These are phyloP conservation scores for Coptotermes formosanus DNA, from an alignment of 1,140 invertebrate genomes.

Conservation along the genomic window DNA sequence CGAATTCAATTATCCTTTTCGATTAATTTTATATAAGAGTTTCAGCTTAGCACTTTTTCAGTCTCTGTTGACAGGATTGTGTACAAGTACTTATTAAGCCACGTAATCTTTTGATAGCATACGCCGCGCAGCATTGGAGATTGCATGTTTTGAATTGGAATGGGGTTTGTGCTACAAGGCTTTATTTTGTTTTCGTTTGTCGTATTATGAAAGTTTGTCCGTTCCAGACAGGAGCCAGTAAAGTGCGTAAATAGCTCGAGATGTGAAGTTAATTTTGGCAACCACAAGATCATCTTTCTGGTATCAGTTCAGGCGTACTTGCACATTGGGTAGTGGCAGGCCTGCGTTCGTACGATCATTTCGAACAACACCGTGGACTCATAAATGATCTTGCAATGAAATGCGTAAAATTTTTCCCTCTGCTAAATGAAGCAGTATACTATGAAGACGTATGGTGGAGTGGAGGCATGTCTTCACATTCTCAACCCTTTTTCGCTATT, in stretches of 20 bases:
- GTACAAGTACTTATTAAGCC: neutral
- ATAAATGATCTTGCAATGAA: no score
- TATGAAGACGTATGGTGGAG: no score
- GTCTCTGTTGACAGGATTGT: neutral
- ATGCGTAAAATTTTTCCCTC: no score
- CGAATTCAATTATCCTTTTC: neutral
- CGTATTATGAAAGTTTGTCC: neutral
- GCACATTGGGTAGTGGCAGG: no score
- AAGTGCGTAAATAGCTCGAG: neutral
- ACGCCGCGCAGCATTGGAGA: neutral
- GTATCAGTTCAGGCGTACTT: no score
- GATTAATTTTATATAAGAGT: constrained; percentile 9
- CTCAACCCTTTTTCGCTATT: no score
- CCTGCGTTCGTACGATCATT: no score
- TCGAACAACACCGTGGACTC: no score
- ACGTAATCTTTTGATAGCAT: neutral
- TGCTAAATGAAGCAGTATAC: no score
- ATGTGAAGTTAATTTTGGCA: neutral
- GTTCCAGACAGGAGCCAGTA: neutral
- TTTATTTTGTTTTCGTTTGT: neutral
- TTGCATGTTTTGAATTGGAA: constrained; percentile 1
- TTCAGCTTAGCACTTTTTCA: neutral
- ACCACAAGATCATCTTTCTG: no score
- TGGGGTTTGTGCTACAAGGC: neutral
- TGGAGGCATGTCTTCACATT: no score